These are phyloP conservation scores for Oncorhynchus keta DNA, from an alignment of 2,113 vertebrate species.

Conservation along the genomic window DNA sequence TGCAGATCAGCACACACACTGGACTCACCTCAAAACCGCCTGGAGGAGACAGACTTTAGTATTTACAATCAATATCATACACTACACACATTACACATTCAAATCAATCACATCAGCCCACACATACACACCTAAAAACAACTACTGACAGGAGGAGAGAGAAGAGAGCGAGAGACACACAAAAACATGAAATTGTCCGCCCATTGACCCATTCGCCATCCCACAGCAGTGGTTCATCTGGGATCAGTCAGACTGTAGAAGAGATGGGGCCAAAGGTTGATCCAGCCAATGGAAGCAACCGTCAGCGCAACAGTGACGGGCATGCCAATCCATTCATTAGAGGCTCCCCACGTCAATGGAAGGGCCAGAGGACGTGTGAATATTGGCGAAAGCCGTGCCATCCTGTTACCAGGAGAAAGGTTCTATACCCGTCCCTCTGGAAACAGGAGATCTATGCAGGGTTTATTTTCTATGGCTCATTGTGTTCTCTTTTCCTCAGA, in stretches of 20 bases:
- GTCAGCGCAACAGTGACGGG: background rate
- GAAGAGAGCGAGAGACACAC: conserved; percentile 6
- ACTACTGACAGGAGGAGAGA: background rate
- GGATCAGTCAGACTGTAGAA: background rate
- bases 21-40: conserved; percentile 85
- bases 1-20: conserved; percentile 91
- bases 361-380: conserved; percentile 3
- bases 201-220: background rate
- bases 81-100: too few species aligned
- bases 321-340: background rate
- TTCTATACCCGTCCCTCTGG: background rate
- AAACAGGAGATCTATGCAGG: background rate
- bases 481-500: background rate
- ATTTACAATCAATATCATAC: too few species aligned
- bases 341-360: background rate
- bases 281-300: too few species aligned
- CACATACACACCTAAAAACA: too few species aligned
- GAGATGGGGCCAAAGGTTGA: background rate
- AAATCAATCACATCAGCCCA: too few species aligned
- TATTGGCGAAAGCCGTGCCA: background rate
- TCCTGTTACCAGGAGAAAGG: background rate
- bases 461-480: background rate
- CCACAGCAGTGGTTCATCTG: background rate
- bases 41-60: conserved; percentile 50
- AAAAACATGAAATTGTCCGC: background rate